Percentiles rank a stretch among this genome's conserved stretches.
phyloP scores from a whole-genome alignment of 2,888 invertebrate genomes.

The Alloscopus bannaensis region DNA sequence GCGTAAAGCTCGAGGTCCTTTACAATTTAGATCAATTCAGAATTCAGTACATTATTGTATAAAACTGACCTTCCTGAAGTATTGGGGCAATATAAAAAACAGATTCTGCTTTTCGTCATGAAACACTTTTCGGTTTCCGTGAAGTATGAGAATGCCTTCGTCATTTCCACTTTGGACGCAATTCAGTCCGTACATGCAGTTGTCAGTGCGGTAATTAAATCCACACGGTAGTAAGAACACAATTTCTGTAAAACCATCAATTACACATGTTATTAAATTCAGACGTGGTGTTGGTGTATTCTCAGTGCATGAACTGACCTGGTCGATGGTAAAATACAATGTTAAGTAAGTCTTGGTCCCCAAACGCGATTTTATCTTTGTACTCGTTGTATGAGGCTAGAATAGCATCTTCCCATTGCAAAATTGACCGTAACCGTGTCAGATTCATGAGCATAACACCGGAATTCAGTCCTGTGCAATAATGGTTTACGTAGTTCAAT shows the following conservation, averaged over 20 bases:
- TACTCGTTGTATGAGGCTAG: constrained; percentile 90
- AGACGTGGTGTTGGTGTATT: neutral
- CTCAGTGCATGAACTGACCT: constrained; percentile 76
- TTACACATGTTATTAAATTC: neutral
- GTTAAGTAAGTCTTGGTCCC: constrained; percentile 97
- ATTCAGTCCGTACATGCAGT: constrained; percentile 95
- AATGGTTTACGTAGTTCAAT: neutral
- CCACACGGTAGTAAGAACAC: constrained; percentile 88
- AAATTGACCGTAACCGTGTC: constrained; percentile 87
- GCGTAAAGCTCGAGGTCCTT: too few relatives aligned
- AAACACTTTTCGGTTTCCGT: constrained; percentile 92
- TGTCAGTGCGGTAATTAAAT: constrained; percentile 95
- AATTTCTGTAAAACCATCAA: constrained; percentile 78
- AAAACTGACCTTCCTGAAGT: constrained; percentile 79
- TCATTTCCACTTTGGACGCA: constrained; percentile 82
- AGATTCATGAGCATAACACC: constrained; percentile 99
- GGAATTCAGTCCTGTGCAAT: constrained; percentile 88
- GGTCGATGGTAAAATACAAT: constrained; percentile 91
- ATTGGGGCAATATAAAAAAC: too few relatives aligned
- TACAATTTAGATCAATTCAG: too few relatives aligned
- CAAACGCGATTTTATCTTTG: constrained; percentile 92
- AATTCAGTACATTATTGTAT: neutral
- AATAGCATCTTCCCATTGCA: constrained; percentile 90
- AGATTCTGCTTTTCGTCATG: constrained; percentile 81
- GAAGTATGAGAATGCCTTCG: constrained; percentile 87